Evolutionary conservation across 2,797 vertebrate genomes (phyloP), one percentile per base, ranked within the genome.

Genomic region (Coccyzus lansbergi): DNA sequence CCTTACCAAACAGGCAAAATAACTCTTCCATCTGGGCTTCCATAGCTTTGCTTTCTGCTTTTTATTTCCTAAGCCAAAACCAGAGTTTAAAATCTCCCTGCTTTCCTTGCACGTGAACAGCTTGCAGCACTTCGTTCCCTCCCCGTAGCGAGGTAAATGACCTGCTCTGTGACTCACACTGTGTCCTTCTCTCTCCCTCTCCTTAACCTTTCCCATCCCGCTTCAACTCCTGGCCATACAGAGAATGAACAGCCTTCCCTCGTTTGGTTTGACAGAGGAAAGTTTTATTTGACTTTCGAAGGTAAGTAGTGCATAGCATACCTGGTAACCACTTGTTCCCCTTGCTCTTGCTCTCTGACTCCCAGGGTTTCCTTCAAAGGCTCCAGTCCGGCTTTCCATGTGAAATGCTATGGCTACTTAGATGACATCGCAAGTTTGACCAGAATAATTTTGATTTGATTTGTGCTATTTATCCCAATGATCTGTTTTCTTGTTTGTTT

Each of bases 231-330:
- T 94, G 98, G 98, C 97, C 98, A 98, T 98, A 98, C 98, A 99
- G 99, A 99, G 98, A 98, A 98, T 98, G 98, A 98, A 92, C 99
- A 99, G 98, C 99, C 99, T 98, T 99, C 99, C 98, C 99, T 99
- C 98, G 98, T 99, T 96, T 99, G 99, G 99, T 99, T 99, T 99
- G 99, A 99, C 98, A 99, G 99, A 97, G 99, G 99, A 98, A 99
- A 99, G 98, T 99, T 99, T 99, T 99, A 99, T 99, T 99, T 99
- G 98, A 99, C 99, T 98, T 99, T 99, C 97, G 99, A 99, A 99
- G 99, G 99, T 99, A 98, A 99, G 99, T 99, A 98, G 94, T 97
- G 94, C 98, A 96, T 94, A 98, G 98, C 98, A 98, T 94, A 94
- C 95, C 96, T 72, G 88, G 94, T 96, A 95, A 70, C 94, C 56